Base-by-base conservation (phyloP, 2,113 vertebrate species). In the Mesembrinibis cayennensis region DNA sequence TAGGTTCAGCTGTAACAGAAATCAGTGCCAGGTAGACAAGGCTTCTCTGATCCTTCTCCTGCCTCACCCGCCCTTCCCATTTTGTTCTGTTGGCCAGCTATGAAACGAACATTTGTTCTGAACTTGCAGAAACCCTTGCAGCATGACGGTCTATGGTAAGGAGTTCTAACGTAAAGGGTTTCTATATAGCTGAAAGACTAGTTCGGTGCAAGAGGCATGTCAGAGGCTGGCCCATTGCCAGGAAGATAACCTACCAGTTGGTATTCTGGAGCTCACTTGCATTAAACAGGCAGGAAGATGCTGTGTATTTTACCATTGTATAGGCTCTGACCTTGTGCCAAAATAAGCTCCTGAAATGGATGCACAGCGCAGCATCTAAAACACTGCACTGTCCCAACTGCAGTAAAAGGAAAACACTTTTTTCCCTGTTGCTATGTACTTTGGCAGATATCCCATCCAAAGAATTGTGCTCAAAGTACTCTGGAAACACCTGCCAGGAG, bases 401-500 rank as follows among this genome's bases (percentile, higher is more conserved):
- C 7, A 22, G 95, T 84, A 95, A 97, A 95, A 98, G 94, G 94
- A 97, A 98, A 98, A 98, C 84, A 96, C 76, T 94, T 96, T 92
- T 96, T 82, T 50, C 73, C 65, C 93, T 87, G 97, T 98, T 98
- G 97, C 98, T 98, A 98, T 98, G 98, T 98, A 97, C 95, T 93
- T 97, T 98, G 98, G 98, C 98, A 98, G 82, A 87, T 90, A 87
- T 97, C 98, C 98, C 98, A 96, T 94, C 94, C 96, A 95, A 98
- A 98, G 97, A 98, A 97, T 97, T 97, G 94, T 98, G 97, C 97
- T 98, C 96, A 97, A 97, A 98, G 98, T 96, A 94, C 97, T 98
- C 96, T 98, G 98, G 98, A 98, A 98, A 98, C 98, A 98, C 98
- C 98, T 98, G 98, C 98, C 98, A 98, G 97, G 95, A 98, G 96